phyloP scores from a whole-genome alignment of 1,140 invertebrate species.

The Aphelenchoides avenae region DNA sequence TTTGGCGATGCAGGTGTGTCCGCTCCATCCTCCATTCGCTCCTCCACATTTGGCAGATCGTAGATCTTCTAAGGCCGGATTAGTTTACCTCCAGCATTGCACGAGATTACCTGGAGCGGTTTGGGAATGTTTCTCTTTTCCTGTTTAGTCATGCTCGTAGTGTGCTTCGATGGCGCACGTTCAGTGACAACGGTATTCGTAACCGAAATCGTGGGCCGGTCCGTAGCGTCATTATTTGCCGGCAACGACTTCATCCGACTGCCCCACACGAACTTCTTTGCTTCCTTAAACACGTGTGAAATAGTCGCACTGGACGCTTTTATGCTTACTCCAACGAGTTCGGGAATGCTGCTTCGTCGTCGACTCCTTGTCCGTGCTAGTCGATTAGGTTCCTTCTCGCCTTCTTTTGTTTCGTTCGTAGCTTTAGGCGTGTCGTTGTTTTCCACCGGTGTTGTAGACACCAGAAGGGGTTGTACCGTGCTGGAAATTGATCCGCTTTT shows the following conservation, averaged over 20 bases:
- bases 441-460: too few species aligned
- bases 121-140: constrained; percentile 38
- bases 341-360: constrained; percentile 48
- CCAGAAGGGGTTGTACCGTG: too few species aligned
- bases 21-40: constrained; percentile 36
- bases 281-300: constrained; percentile 35
- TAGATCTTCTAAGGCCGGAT: constrained; percentile 29
- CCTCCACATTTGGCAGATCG: constrained; percentile 38
- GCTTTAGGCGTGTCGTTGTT: too few species aligned
- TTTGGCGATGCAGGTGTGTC: not conserved
- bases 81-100: constrained; percentile 3
- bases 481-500: too few species aligned
- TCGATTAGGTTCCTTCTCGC: too few species aligned
- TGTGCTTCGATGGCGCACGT: constrained; percentile 2
- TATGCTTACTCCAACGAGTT: constrained; percentile 35
- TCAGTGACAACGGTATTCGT: not conserved
- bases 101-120: constrained; percentile 32
- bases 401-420: too few species aligned
- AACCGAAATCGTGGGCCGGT: constrained; percentile 27
- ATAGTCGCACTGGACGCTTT: constrained; percentile 4
- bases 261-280: constrained; percentile 49
- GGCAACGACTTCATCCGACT: constrained; percentile 35
- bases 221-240: constrained; percentile 19
- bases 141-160: constrained; percentile 1
- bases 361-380: constrained; percentile 22